Percentiles rank a stretch among this genome's conserved stretches.
phyloP scores from a whole-genome alignment of 2,797 vertebrate species.

The Phoxinus dragarum region DNA sequence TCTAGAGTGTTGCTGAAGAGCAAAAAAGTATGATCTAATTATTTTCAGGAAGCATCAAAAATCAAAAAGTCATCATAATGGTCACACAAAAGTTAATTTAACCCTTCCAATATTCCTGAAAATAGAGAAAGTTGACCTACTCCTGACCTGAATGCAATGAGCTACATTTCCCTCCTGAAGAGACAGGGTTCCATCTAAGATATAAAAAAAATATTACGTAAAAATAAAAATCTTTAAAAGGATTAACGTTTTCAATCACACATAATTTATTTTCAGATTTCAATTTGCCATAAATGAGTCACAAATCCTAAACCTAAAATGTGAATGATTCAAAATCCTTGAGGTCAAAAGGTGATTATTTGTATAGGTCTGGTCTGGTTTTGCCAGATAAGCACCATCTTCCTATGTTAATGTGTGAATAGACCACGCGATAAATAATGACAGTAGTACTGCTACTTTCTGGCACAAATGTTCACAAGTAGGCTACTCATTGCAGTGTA shows the following conservation, averaged over 20 bases:
- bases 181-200: not conserved
- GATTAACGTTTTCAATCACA: not conserved
- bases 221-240: not conserved
- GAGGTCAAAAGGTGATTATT: not conserved
- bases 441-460: not conserved
- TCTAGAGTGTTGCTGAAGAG: not conserved
- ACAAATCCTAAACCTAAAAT: not conserved
- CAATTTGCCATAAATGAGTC: not conserved
- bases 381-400: not conserved
- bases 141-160: constrained; percentile 74
- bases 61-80: not conserved
- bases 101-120: not conserved
- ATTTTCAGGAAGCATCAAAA: not conserved
- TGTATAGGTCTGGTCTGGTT: not conserved
- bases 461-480: not conserved
- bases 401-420: not conserved
- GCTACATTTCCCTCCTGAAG: constrained; percentile 64
- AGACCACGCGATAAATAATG: not conserved
- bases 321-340: not conserved
- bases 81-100: not conserved
- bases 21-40: not conserved
- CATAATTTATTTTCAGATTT: not conserved
- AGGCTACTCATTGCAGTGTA: not conserved
- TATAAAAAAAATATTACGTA: not conserved
- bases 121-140: constrained; percentile 59